These are phyloP conservation scores for Trachops cirrhosus DNA, from an alignment of 2,797 vertebrate genomes.

Conservation along the genomic window DNA sequence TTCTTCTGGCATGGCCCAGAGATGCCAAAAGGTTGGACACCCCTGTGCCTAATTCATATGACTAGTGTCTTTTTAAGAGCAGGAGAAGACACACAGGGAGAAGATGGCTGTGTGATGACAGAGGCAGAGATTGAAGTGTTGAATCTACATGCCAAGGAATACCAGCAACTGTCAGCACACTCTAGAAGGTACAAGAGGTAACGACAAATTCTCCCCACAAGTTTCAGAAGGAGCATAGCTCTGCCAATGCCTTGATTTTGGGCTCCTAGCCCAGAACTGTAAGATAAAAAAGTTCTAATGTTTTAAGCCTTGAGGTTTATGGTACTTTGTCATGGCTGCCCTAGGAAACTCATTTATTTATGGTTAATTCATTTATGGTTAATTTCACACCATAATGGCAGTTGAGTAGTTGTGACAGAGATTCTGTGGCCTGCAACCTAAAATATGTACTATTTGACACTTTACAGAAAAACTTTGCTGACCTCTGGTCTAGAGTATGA, in stretches of 20 bases:
- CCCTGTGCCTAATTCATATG: not conserved
- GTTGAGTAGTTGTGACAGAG: not conserved
- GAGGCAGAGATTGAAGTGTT: not conserved
- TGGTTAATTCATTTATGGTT: not conserved
- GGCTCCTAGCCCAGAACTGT: not conserved
- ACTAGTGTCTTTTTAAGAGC: not conserved
- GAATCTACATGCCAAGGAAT: not conserved
- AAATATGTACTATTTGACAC: not conserved
- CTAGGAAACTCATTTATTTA: not conserved
- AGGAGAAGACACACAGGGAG: not conserved
- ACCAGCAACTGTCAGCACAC: not conserved
- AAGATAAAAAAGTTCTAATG: not conserved
- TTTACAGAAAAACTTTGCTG: not conserved
- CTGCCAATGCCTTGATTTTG: not conserved
- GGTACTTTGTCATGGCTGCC: not conserved
- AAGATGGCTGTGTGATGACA: not conserved
- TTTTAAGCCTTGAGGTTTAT: not conserved
- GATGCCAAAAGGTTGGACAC: too few species aligned
- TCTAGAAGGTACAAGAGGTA: not conserved
- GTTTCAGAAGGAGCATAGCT: not conserved
- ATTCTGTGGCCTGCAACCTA: not conserved
- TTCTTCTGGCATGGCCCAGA: too few species aligned
- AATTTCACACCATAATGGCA: not conserved
- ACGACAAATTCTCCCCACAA: not conserved
- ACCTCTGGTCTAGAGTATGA: not conserved